phyloP scores from a whole-genome alignment of 2,113 vertebrate genomes.

The Misgurnus mizolepis region DNA sequence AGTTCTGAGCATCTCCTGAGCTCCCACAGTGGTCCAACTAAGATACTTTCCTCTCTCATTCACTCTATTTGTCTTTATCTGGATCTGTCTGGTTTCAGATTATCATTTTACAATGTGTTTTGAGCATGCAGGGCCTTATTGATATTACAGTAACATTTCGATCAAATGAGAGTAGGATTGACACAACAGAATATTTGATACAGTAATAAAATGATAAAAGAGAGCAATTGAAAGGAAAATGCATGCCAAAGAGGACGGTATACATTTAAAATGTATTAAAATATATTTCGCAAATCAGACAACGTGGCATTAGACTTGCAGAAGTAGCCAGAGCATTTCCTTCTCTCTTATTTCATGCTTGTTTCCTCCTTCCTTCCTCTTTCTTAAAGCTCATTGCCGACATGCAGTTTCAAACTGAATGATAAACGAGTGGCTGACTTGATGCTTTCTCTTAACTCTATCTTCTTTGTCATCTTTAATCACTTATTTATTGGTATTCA shows the following conservation, averaged over 20 bases:
- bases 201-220: neutral
- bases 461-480: neutral
- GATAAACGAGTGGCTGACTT: neutral
- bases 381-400: constrained; percentile 47
- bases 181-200: neutral
- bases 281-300: neutral
- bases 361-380: constrained; percentile 56
- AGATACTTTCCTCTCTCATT: constrained; percentile 51
- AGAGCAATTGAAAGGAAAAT: neutral
- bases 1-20: constrained; percentile 19
- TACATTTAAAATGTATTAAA: neutral
- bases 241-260: neutral
- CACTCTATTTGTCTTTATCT: neutral
- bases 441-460: neutral
- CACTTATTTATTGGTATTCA: neutral
- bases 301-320: constrained; percentile 46
- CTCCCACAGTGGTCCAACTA: neutral
- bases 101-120: neutral
- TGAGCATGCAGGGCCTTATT: neutral
- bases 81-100: neutral
- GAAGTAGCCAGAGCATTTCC: constrained; percentile 68
- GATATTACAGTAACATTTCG: neutral
- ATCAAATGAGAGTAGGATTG: neutral
- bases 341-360: constrained; percentile 52
- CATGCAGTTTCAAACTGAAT: constrained; percentile 15